A percentile compares a stretch with the other conserved stretches of the same genome.
Conservation (phyloP, 2,797 vertebrate species). For the Phrynocephalus guinanensis region DNA sequence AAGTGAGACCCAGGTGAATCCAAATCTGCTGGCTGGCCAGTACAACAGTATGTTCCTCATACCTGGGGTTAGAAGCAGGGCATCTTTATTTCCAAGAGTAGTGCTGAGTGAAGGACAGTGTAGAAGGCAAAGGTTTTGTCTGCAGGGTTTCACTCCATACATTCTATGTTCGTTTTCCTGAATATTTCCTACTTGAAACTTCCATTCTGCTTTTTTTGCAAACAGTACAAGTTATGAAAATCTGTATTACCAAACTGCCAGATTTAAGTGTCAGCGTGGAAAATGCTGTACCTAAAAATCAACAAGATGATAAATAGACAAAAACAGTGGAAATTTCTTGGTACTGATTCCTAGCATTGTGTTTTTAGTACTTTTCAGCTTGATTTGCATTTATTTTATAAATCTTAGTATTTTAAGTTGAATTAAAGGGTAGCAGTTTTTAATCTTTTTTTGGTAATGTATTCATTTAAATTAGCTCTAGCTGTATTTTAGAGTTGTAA, state of each 20-base stretch:
- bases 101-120: conserved; percentile 44
- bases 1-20: conserved; percentile 45
- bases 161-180: conserved; percentile 47
- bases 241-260: conserved; percentile 53
- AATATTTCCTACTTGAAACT: conserved; percentile 28
- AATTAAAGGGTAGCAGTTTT: conserved; percentile 64
- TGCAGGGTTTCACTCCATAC: conserved; percentile 62
- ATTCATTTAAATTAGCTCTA: conserved; percentile 75
- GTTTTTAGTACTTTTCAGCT: conserved; percentile 63
- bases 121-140: conserved; percentile 55
- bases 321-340: conserved; percentile 49
- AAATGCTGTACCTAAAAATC: conserved; percentile 58
- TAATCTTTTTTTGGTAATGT: conserved; percentile 74
- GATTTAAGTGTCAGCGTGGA: conserved; percentile 44
- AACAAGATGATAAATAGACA: conserved; percentile 53
- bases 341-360: conserved; percentile 56
- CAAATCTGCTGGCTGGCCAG: conserved; percentile 35
- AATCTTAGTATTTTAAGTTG: conserved; percentile 61
- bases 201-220: conserved; percentile 51
- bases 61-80: conserved; percentile 41
- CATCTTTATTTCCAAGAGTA: conserved; percentile 49
- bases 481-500: conserved; percentile 79
- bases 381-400: conserved; percentile 70
- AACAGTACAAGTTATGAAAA: conserved; percentile 48
- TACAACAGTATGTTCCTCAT: conserved; percentile 14